Evolutionary conservation across 2,113 vertebrate genomes (phyloP), one percentile per base, ranked within the genome.

Genomic region (Anoplopoma fimbria): DNA sequence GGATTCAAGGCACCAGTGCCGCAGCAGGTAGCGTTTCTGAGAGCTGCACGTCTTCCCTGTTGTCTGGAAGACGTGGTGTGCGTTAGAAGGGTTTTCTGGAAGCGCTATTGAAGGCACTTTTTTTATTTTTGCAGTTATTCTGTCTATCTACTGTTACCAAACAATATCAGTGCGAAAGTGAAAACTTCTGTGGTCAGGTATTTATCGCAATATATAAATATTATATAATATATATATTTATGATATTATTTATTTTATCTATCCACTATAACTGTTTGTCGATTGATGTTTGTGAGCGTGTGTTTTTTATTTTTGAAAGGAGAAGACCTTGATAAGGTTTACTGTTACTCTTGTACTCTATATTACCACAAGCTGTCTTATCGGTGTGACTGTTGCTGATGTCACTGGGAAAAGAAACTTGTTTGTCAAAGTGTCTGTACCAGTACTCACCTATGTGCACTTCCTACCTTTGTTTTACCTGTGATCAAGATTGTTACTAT

Each of bases 21-120:
- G 93, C 98, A 98, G 92, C 97, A 96, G 97, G 98, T 99, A 98
- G 93, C 92, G 94, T 95, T 95, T 94, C 91, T 95, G 89, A 93
- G 94, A 91, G 90, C 93, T 67, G 91, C 90, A 76, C 92, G 89
- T 85, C 93, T 95, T 72, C 94, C 94, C 92, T 95, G 93, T 93
- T 95, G 95, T 93, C 92, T 95, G 94, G 94, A 95, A 93, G 94
- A 94, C 84, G 92, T 93, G 87, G 91, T 95, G 81, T 93, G 94
- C 88, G 89, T 95, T 89, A 94, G 94, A 89, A 95, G 90, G 91
- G 93, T 95, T 89, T 94, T 95, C 90, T 95, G 94, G 95, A 93
- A 70, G 90, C 93, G 90, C 83, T 94, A 94, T 89, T 95, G 89
- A 95, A 85, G 60, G 60, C 83, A 47, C 75, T 38, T 81, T 69